Evolutionary conservation across 2,113 vertebrate genomes (phyloP), one percentile per base, ranked within the genome.

Genomic region (Arizona elegans): DNA sequence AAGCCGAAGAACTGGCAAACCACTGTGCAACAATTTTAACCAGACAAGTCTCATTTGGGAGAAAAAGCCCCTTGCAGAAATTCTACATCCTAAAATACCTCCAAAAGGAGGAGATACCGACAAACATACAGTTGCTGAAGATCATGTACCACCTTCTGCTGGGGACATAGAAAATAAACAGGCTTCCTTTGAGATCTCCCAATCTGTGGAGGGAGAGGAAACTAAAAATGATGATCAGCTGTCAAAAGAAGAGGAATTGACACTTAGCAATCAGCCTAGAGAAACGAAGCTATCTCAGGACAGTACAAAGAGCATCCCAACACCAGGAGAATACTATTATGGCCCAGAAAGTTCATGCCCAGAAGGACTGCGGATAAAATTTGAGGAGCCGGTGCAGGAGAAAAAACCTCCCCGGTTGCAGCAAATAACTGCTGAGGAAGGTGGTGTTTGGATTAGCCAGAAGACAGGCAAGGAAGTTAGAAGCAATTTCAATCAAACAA

Each of bases 21-120:
- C 87, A 70, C 19, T 65, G 29, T n/a, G 87, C 15, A 3, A 52
- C 50, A 70, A 24, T 6, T 26, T 65, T 54, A 88, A 38, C 86
- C 86, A 92, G 91, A 92, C 91, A 26, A 92, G 85, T 54, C 38
- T 54, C 12, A 29, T 88, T 38, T 92, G 86, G 91, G 91, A 88
- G 53, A 58, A 1, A 92, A 92, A 65, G 15, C 85, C 86, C 26
- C 86, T 92, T 70, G 47, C 86, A 38, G 50, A 92, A 87, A 59
- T 91, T 47, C 24, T 91, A 3, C 38, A 47, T 3, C 29, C 85
- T 10, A n/a, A 23, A 23, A 38, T 5, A 52, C 43, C 56, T 17
- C 47, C 62, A 59, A 8, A 5, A 23, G 38, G 19, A 11, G 50
- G 59, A 88, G 58, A 26, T 38, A 5, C 12, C 2, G 13, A 38